Base-by-base conservation (phyloP, 2,797 vertebrate species). In the Enteromius unitaeniatus region DNA sequence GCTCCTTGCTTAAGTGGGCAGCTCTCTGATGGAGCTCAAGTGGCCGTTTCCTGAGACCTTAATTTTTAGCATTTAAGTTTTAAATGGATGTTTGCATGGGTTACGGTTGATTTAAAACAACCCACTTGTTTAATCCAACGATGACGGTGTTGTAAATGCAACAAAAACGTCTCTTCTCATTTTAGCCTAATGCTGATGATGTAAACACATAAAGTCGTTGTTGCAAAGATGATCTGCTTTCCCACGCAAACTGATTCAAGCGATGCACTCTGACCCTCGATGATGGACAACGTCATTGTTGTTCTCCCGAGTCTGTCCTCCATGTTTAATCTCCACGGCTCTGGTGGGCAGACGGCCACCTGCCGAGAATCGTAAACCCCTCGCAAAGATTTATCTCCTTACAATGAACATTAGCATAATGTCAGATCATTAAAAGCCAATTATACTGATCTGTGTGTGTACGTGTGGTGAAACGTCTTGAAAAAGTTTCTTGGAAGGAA, bases 391-490 rank as follows among this genome's bases (percentile, higher is more conserved):
- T 92, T 90, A 94, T 93, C 86, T 88, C 88, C 89, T 90, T 85
- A 87, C 90, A 87, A 93, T 91, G 88, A 89, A 55, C 82, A 94
- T 95, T 94, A 93, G 91, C 94, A 93, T 94, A 95, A 95, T 95
- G 92, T 91, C 89, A 93, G 93, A 92, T 93, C 93, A 94, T 95
- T 95, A 95, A 95, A 95, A 95, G 91, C 88, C 91, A 92, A 95
- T 95, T 94, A 95, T 88, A 85, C 74, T 78, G 64, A 80, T 84
- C 80, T 85, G 65, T 64, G 77, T 84, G 72, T 87, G 84, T 73
- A 83, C 51, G 78, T 84, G 82, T 68, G 68, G 55, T 84, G 72
- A 69, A 47, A 53, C 60, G 51, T 79, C 78, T 62, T 86, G 81
- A 34, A 70, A 76, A 88, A 81, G 78, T 85, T 45, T 45, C 62